These are phyloP conservation scores for Aldrovandia affinis DNA, from an alignment of 2,797 vertebrate species.

Conservation along the genomic window DNA sequence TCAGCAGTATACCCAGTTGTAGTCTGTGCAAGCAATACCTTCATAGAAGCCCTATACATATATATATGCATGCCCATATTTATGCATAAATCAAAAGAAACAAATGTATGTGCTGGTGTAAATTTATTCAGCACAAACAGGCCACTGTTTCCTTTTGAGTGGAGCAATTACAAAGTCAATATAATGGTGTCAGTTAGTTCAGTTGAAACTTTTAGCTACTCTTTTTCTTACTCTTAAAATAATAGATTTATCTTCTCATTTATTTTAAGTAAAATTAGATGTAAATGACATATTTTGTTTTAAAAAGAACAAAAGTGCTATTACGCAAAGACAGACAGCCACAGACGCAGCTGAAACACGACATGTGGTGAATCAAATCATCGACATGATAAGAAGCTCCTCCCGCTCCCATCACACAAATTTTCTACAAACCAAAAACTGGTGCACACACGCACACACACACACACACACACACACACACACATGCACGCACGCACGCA, in stretches of 20 bases:
- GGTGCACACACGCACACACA: constrained; percentile 23
- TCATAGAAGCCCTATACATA: constrained; percentile 83
- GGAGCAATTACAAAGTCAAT: constrained; percentile 78
- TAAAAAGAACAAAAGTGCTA: constrained; percentile 48
- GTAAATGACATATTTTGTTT: constrained; percentile 24
- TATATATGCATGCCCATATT: constrained; percentile 82
- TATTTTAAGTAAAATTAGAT: constrained; percentile 75
- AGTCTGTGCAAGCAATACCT: constrained; percentile 62
- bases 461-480: constrained; percentile 20
- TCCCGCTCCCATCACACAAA: constrained; percentile 27
- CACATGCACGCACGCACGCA: constrained; percentile 23
- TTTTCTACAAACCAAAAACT: constrained; percentile 53
- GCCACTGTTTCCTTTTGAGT: constrained; percentile 74
- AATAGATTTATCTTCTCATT: constrained; percentile 81
- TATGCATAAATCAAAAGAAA: constrained; percentile 79
- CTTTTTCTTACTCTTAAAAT: constrained; percentile 83
- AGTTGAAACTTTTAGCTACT: constrained; percentile 78
- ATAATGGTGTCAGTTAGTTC: constrained; percentile 84
- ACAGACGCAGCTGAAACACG: constrained; percentile 77
- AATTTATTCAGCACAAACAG: constrained; percentile 77
- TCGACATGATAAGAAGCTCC: constrained; percentile 66
- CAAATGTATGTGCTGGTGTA: constrained; percentile 75
- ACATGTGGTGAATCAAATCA: constrained; percentile 71
- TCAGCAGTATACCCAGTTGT: constrained; percentile 47
- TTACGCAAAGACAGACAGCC: constrained; percentile 77